A percentile compares a stretch with the other conserved stretches of the same genome.
Conservation (phyloP, 2,113 vertebrate species). For the Noturus placidus region DNA sequence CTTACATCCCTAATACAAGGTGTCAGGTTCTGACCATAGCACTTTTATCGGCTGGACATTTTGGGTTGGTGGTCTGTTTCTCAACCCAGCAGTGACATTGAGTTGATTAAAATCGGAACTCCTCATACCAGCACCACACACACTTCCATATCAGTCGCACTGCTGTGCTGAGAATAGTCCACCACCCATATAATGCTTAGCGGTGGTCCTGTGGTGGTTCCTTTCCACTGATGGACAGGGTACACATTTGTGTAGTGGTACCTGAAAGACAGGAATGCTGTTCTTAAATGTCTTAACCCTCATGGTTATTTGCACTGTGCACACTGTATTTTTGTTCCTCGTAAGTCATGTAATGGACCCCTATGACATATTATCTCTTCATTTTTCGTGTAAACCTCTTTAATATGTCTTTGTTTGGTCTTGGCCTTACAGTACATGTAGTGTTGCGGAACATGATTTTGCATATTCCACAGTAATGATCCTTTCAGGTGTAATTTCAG, state of each 20-base stretch:
- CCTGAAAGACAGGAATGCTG: constrained; percentile 1
- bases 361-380: background rate
- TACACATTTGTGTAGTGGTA: background rate
- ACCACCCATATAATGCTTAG: background rate
- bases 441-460: background rate
- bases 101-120: background rate
- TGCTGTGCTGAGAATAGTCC: background rate
- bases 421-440: background rate
- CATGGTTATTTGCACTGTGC: background rate
- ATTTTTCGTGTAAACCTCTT: background rate
- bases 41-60: background rate
- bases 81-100: background rate
- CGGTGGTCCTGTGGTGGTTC: background rate
- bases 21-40: background rate
- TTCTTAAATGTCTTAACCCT: background rate
- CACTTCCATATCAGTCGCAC: background rate
- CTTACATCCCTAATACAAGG: background rate
- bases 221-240: background rate
- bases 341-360: background rate
- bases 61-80: background rate
- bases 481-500: constrained; percentile 38
- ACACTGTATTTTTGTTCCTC: background rate
- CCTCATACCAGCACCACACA: background rate
- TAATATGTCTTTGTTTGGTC: constrained; percentile 23
- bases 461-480: constrained; percentile 6